Evolutionary conservation across 2,113 vertebrate genomes (phyloP).

Genomic region (Neomonachus schauinslandi): DNA sequence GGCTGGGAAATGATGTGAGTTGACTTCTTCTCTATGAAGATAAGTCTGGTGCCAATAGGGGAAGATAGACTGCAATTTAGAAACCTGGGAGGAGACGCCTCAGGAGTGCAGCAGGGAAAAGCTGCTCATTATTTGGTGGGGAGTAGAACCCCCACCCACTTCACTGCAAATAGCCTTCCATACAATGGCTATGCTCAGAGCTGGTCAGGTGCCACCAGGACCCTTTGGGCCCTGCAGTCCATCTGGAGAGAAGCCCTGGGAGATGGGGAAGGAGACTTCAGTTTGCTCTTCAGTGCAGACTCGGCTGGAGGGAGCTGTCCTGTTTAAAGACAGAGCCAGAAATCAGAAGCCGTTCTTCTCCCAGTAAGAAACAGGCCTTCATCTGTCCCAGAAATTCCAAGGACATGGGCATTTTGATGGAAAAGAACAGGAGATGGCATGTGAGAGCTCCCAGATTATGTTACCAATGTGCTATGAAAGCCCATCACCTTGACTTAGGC

Average conservation of each 20-base stretch:
- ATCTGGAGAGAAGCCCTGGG: background rate
- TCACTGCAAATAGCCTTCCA: background rate
- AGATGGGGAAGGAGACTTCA: background rate
- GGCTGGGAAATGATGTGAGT: background rate
- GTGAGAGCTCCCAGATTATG: background rate
- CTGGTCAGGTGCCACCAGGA: background rate
- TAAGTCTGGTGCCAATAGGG: background rate
- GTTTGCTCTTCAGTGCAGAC: background rate
- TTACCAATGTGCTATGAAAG: background rate
- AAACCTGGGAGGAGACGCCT: background rate
- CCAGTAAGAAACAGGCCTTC: background rate
- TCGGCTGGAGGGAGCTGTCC: background rate
- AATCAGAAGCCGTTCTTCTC: background rate
- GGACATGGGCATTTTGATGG: background rate
- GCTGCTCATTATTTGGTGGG: background rate
- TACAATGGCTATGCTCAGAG: background rate
- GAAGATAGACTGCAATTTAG: background rate
- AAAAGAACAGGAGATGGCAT: background rate
- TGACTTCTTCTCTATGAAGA: background rate
- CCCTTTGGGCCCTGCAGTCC: background rate
- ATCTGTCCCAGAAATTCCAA: background rate
- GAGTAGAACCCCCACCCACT: background rate
- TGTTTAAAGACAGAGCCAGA: background rate
- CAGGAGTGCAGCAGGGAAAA: background rate
- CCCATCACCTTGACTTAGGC: background rate